Base-by-base conservation (phyloP, 23 tunicate genomes). In the Halocynthia roretzi region DNA sequence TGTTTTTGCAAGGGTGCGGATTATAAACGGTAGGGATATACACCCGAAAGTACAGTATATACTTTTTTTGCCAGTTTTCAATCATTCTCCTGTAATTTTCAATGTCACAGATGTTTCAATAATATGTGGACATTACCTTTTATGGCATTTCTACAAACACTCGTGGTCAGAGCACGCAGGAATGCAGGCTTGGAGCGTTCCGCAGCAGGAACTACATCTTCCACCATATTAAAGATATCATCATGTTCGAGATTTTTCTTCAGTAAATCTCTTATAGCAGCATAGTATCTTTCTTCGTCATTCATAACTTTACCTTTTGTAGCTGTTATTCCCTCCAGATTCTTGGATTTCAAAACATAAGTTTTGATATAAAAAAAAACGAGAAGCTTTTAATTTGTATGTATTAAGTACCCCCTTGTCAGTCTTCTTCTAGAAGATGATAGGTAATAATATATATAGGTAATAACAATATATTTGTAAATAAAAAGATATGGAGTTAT, bases 81-180 rank as follows among this genome's bases (percentile, higher is more conserved):
- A 31, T 31, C 44, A 31, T 31, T 31, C 4, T 0, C 44, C 44
- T 31, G 44, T 31, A 0, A 31, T 31, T 31, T 31, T 31, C 44
- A 31, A 31, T 31, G 44, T 31, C 44, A 0, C 44, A 31, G 4
- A 31, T 31, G 4, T 31, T 31, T 31, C 4, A 31, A 31, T 31
- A 31, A 31, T n/a, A n/a, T 31, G 44, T 0, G 44, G 44, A 8
- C 14, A 81, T 76, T 82, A 71, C 76, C 77, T 7, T 63, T 73
- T 22, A 86, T 76, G 23, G 85, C 81, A 21, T 68, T 69, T 22
- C 76, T 57, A 72, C 85, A 86, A 6, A 81, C 78, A 12, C 86
- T 73, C n/a, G 74, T 76, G 10, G 92, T 86, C 7, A 86, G 53
- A 15, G 85, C 85, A 50, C 92, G 92, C 22, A 86, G 61, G 22